Evolutionary conservation across 2,888 invertebrate genomes (phyloP).

Genomic region (Pristionchus fissidentatus): DNA sequence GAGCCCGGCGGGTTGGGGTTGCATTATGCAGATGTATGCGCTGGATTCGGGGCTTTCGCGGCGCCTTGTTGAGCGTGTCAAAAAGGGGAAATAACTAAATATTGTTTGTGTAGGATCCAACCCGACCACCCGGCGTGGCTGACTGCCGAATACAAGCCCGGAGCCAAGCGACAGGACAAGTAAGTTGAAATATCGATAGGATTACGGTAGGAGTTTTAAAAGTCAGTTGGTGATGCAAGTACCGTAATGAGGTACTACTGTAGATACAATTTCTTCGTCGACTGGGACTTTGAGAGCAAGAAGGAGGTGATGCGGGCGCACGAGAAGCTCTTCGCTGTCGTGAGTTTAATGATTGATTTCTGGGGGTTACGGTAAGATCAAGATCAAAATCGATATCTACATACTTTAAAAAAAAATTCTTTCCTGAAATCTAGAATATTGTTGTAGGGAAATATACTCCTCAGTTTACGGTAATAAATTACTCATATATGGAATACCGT

Average conservation of each 20-base stretch:
- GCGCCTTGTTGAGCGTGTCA: too few relatives aligned
- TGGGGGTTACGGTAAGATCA: background rate
- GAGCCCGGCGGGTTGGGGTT: too few relatives aligned
- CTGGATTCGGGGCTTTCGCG: background rate
- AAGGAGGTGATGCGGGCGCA: background rate
- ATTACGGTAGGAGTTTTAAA: background rate
- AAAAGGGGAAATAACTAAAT: background rate
- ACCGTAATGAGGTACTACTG: background rate
- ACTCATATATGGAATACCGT: too few relatives aligned
- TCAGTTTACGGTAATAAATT: too few relatives aligned
- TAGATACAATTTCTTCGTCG: slow-evolving; percentile 28
- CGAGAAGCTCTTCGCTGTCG: background rate
- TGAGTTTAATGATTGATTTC: background rate
- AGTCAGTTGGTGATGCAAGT: background rate
- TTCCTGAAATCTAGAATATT: background rate
- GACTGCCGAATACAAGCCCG: background rate
- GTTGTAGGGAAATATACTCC: background rate
- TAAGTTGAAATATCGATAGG: background rate
- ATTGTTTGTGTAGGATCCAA: background rate
- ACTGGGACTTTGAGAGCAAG: background rate
- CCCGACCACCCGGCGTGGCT: background rate
- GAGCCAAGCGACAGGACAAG: background rate
- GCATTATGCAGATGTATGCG: background rate
- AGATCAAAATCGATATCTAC: too few relatives aligned
- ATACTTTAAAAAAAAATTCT: too few relatives aligned